Conservation (phyloP, 2,888 invertebrate species). For the Andrena marginata region DNA sequence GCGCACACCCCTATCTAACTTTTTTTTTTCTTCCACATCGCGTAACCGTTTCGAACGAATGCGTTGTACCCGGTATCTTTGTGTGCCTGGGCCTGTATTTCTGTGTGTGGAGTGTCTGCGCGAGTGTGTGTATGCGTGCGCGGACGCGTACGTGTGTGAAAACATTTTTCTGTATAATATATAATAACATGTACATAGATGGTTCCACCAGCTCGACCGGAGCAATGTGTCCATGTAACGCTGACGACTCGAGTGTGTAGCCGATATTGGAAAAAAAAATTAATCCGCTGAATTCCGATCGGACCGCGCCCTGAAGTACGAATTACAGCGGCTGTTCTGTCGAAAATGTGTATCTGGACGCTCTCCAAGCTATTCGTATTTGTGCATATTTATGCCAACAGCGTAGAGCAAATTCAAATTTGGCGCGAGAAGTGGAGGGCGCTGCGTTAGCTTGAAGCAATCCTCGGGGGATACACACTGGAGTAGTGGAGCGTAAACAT, state of each 20-base stretch:
- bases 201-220: conserved; percentile 67
- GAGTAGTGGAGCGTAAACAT: conserved; percentile 52
- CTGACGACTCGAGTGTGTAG: conserved; percentile 65
- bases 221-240: conserved; percentile 71
- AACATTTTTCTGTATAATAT: conserved; percentile 49
- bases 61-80: conserved; percentile 74
- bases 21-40: conserved; percentile 86
- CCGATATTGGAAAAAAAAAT: conserved; percentile 24
- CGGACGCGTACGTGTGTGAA: conserved; percentile 26
- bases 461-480: conserved; percentile 44
- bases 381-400: not conserved
- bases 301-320: not conserved
- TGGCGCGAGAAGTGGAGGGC: not conserved
- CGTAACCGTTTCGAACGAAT: conserved; percentile 75
- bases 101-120: not conserved
- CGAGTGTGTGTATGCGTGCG: conserved; percentile 30
- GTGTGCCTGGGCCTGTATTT: conserved; percentile 41
- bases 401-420: not conserved
- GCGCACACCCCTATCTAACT: conserved; percentile 72
- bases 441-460: not conserved
- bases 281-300: conserved; percentile 16
- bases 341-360: not conserved
- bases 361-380: not conserved
- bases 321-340: not conserved
- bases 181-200: conserved; percentile 52